phyloP scores from a whole-genome alignment of 2,797 vertebrate genomes.

The Xenops minutus region DNA sequence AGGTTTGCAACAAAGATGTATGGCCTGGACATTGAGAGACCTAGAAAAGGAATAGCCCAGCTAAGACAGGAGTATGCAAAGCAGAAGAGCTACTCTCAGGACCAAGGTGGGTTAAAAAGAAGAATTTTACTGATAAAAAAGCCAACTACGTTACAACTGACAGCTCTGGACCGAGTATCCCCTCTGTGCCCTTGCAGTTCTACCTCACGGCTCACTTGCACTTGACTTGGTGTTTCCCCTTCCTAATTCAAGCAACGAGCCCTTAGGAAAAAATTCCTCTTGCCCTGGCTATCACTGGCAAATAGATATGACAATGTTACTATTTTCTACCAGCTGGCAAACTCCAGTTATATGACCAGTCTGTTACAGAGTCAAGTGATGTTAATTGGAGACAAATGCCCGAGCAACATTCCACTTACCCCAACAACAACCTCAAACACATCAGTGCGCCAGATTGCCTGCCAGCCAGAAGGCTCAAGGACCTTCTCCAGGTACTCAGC shows the following conservation, averaged over 20 bases:
- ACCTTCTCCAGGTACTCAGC: constrained; percentile 92
- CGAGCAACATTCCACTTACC: constrained; percentile 73
- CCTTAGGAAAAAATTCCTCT: not conserved
- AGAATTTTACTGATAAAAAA: not conserved
- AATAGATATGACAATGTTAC: not conserved
- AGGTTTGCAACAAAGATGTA: not conserved
- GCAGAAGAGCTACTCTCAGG: not conserved
- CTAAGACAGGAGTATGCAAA: not conserved
- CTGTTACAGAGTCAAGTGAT: not conserved
- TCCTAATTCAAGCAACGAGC: not conserved
- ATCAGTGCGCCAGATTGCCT: constrained; percentile 88
- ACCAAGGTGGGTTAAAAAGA: not conserved
- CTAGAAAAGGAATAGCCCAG: not conserved
- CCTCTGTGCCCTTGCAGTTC: not conserved
- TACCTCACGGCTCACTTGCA: not conserved
- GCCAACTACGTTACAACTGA: not conserved
- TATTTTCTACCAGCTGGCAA: constrained; percentile 19
- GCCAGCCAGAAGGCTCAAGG: constrained; percentile 89
- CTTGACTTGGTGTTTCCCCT: not conserved
- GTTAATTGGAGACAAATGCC: not conserved
- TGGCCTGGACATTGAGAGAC: rapidly evolving
- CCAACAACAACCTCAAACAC: constrained; percentile 89
- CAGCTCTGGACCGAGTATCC: not conserved
- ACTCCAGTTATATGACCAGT: not conserved
- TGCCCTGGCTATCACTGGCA: not conserved